A percentile compares a stretch with the other conserved stretches of the same genome.
Evolutionary conservation across 2,797 vertebrate species (phyloP).

Genomic region (Falco novaeseelandiae): DNA sequence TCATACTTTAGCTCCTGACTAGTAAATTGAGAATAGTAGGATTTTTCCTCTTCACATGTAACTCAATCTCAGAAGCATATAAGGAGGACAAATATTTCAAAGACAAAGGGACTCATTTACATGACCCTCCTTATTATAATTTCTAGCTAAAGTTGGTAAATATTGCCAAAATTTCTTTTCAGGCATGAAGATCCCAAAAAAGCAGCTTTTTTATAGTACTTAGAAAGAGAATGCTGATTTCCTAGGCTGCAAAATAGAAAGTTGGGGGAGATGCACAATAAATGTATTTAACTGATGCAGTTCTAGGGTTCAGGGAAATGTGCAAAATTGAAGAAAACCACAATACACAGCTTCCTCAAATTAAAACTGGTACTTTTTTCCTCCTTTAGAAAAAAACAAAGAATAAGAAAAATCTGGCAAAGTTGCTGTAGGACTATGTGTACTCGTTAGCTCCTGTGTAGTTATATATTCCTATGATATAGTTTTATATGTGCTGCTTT

Average conservation of each 20-base stretch:
- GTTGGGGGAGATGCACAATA: background rate
- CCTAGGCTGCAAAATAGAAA: background rate
- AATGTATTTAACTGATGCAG: background rate
- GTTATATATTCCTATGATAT: background rate
- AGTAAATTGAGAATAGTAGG: background rate
- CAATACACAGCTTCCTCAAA: background rate
- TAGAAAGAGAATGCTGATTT: background rate
- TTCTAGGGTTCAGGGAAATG: background rate
- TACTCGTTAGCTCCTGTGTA: background rate
- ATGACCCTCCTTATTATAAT: background rate
- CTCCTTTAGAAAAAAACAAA: background rate
- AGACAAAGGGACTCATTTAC: background rate
- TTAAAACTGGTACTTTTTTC: background rate
- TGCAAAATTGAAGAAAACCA: background rate
- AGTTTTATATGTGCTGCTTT: background rate
- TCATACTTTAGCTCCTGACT: background rate
- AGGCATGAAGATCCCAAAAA: background rate
- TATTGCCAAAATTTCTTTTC: background rate
- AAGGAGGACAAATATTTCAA: background rate
- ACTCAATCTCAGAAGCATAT: background rate
- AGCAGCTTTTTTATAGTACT: fast-evolving
- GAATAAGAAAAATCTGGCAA: background rate
- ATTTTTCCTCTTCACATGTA: background rate
- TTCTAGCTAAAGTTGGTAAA: background rate
- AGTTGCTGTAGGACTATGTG: background rate